Evolutionary conservation across 2,113 vertebrate genomes (phyloP).

Genomic region (Petaurus breviceps): DNA sequence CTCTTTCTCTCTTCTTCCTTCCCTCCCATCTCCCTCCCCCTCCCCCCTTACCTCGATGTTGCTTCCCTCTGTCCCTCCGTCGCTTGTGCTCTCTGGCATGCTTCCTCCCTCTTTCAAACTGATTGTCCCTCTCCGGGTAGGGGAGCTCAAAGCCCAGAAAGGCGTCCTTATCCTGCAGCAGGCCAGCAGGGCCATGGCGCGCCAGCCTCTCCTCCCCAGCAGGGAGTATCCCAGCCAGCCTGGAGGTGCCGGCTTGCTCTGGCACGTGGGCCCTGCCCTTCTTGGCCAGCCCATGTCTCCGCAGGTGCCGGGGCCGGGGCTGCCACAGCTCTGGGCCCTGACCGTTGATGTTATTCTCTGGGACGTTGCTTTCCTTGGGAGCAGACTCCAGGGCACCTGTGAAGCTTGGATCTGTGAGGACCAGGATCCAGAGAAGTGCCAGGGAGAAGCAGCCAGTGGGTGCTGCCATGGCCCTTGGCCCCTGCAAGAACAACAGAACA

Average conservation of each 20-base stretch:
- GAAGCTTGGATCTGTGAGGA: constrained; percentile 64
- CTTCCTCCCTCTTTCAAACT: constrained; percentile 87
- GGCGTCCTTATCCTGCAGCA: constrained; percentile 80
- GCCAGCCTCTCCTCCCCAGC: constrained; percentile 80
- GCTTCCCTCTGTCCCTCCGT: constrained; percentile 86
- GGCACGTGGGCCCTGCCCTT: constrained; percentile 75
- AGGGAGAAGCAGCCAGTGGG: constrained; percentile 5
- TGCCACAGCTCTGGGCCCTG: constrained; percentile 82
- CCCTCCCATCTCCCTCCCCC: too few relatives aligned
- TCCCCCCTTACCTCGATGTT: constrained; percentile 81
- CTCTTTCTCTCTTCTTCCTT: too few relatives aligned
- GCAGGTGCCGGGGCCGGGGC: constrained; percentile 76
- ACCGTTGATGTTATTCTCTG: constrained; percentile 81
- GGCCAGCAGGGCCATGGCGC: constrained; percentile 78
- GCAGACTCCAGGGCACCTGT: constrained; percentile 71
- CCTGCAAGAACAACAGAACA: constrained; percentile 41
- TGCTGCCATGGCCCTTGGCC: constrained; percentile 73
- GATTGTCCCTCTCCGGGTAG: constrained; percentile 82
- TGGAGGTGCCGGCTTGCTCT: constrained; percentile 73
- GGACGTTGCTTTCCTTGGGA: constrained; percentile 63
- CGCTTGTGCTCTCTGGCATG: constrained; percentile 87
- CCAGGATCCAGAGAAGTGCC: constrained; percentile 64
- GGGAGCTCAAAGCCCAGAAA: constrained; percentile 81
- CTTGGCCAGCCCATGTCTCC: constrained; percentile 79
- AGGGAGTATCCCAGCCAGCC: constrained; percentile 82